These are phyloP conservation scores for Cephus pulcher DNA, from an alignment of 2,888 invertebrate species.

Conservation along the genomic window DNA sequence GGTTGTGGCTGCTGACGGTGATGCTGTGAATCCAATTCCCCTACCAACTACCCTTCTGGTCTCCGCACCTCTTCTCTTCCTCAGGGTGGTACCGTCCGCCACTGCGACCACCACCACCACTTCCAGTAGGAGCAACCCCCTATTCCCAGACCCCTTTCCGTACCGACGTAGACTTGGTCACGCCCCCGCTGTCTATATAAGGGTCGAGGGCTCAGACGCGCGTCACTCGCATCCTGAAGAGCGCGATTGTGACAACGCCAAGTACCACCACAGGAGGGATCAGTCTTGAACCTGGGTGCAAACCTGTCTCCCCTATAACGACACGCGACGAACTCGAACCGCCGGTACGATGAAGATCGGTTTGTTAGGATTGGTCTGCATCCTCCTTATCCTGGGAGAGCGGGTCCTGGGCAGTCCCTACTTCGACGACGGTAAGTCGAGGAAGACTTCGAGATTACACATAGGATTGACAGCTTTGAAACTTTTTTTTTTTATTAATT, in stretches of 20 bases:
- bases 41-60: not conserved
- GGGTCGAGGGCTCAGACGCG: slow-evolving; percentile 41
- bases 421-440: slow-evolving; percentile 58
- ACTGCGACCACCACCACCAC: not conserved
- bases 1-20: not conserved
- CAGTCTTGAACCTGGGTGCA: not conserved
- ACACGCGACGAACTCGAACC: not conserved
- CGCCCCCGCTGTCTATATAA: slow-evolving; percentile 63
- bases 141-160: slow-evolving; percentile 4
- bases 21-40: not conserved
- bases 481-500: not conserved
- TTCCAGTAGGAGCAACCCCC: slow-evolving; percentile 1
- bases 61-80: not conserved
- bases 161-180: slow-evolving; percentile 37
- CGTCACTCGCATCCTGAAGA: slow-evolving; percentile 55
- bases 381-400: slow-evolving; percentile 44
- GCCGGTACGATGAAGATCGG: slow-evolving; percentile 45
- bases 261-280: slow-evolving; percentile 10
- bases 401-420: slow-evolving; percentile 50
- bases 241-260: slow-evolving; percentile 12
- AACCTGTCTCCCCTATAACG: not conserved
- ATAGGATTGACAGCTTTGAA: not conserved
- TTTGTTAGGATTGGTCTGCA: slow-evolving; percentile 48
- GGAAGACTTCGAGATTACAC: not conserved
- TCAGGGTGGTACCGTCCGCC: not conserved